Percentiles rank a stretch among this genome's conserved stretches.
Conservation (phyloP, 2,797 vertebrate genomes). For the Cossypha dichroa region DNA sequence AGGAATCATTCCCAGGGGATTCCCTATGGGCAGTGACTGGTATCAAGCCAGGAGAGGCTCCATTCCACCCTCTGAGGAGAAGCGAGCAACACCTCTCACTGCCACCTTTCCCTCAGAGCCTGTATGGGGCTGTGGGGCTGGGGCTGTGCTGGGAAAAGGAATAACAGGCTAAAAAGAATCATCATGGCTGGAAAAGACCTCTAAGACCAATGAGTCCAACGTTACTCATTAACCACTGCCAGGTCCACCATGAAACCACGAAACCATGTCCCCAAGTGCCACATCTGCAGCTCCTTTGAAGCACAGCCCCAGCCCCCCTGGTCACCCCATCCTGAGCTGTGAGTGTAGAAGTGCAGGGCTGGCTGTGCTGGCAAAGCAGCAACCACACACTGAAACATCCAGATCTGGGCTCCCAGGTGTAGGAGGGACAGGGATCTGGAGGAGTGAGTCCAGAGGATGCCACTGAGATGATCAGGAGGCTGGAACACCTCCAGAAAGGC, state of each 20-base stretch:
- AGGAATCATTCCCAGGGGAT: not conserved
- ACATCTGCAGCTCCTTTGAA: not conserved
- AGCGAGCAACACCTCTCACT: not conserved
- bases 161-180: not conserved
- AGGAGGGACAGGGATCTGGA: not conserved
- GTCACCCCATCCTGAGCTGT: fast-evolving
- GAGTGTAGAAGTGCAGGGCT: fast-evolving
- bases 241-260: fast-evolving
- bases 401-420: not conserved
- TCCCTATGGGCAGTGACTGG: fast-evolving
- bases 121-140: fast-evolving
- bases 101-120: not conserved
- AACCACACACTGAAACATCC: fast-evolving
- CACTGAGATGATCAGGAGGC: not conserved
- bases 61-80: not conserved
- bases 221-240: not conserved
- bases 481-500: not conserved
- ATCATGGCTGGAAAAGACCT: not conserved
- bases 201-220: not conserved
- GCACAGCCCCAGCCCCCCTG: not conserved
- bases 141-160: fast-evolving
- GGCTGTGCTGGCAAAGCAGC: not conserved
- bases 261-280: not conserved
- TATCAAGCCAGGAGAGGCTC: not conserved
- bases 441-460: not conserved